phyloP scores from a whole-genome alignment of 2,113 vertebrate genomes.

The Suricata suricatta region DNA sequence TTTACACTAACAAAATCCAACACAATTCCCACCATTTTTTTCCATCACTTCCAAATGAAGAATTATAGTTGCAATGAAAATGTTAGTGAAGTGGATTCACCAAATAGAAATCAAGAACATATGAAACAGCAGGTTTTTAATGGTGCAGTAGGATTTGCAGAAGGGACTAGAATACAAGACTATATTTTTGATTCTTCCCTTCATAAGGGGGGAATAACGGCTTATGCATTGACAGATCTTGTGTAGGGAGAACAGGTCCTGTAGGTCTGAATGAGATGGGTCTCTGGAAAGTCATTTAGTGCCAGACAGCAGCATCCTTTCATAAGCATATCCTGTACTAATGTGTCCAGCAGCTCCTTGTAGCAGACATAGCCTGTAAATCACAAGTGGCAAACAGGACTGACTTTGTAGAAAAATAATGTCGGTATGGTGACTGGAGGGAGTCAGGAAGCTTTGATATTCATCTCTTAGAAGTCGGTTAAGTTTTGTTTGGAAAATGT shows the following conservation, averaged over 20 bases:
- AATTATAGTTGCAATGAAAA: constrained; percentile 15
- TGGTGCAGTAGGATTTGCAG: neutral
- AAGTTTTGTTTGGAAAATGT: neutral
- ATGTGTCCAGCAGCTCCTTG: constrained; percentile 67
- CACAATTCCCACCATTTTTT: neutral
- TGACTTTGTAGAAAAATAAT: constrained; percentile 62
- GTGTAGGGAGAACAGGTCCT: constrained; percentile 51
- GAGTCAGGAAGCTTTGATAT: neutral
- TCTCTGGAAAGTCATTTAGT: constrained; percentile 71
- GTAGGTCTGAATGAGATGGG: constrained; percentile 46
- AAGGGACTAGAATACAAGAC: neutral
- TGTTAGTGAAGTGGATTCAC: neutral
- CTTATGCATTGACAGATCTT: neutral
- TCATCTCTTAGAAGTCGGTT: neutral
- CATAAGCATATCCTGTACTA: constrained; percentile 53
- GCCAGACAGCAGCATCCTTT: constrained; percentile 70
- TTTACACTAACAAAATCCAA: neutral
- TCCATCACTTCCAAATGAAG: neutral
- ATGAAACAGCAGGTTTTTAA: neutral
- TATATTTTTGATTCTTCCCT: neutral
- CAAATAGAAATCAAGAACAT: neutral
- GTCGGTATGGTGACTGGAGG: neutral
- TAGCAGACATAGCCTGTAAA: constrained; percentile 73
- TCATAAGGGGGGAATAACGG: neutral
- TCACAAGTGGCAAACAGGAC: constrained; percentile 63